These are phyloP conservation scores for Perdita meconis DNA, from an alignment of 2,888 invertebrate genomes.

Conservation along the genomic window DNA sequence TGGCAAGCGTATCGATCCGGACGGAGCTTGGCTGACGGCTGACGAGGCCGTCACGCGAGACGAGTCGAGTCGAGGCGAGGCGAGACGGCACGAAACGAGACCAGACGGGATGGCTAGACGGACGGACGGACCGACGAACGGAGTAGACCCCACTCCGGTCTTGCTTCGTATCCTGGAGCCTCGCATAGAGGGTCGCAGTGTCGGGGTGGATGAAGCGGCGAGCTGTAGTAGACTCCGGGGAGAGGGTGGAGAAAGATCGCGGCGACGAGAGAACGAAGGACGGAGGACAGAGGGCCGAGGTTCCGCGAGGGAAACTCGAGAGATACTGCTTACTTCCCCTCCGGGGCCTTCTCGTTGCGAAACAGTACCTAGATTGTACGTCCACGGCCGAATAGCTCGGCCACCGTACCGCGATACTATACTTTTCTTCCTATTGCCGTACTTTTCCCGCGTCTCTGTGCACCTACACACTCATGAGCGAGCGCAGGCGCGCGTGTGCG, in stretches of 20 bases:
- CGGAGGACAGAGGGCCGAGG: slow-evolving; percentile 59
- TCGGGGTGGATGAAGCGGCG: slow-evolving; percentile 65
- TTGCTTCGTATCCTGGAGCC: slow-evolving; percentile 61
- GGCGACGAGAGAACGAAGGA: slow-evolving; percentile 47
- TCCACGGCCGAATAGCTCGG: slow-evolving; percentile 71
- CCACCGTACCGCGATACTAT: slow-evolving; percentile 68
- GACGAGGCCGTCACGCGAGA: slow-evolving; percentile 84
- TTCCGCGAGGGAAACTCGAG: slow-evolving; percentile 80
- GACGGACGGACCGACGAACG: slow-evolving; percentile 71
- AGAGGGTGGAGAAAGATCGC: slow-evolving; percentile 50
- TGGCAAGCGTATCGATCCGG: slow-evolving; percentile 84
- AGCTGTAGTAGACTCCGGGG: slow-evolving; percentile 46
- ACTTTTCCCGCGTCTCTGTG: slow-evolving; percentile 43
- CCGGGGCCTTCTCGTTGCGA: slow-evolving; percentile 69
- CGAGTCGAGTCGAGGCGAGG: slow-evolving; percentile 82
- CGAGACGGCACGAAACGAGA: slow-evolving; percentile 68
- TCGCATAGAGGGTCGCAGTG: slow-evolving; percentile 59
- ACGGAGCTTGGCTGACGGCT: slow-evolving; percentile 83
- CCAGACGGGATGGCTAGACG: slow-evolving; percentile 78
- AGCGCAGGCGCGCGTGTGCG: slow-evolving; percentile 27
- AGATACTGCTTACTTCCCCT: slow-evolving; percentile 75
- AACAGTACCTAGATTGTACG: slow-evolving; percentile 73
- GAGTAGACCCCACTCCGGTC: slow-evolving; percentile 72
- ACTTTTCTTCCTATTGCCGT: slow-evolving; percentile 47
- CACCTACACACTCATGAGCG: slow-evolving; percentile 22